phyloP scores from a whole-genome alignment of 92 coral and sea anemone genomes.

The Palythoa heliodiscus region DNA sequence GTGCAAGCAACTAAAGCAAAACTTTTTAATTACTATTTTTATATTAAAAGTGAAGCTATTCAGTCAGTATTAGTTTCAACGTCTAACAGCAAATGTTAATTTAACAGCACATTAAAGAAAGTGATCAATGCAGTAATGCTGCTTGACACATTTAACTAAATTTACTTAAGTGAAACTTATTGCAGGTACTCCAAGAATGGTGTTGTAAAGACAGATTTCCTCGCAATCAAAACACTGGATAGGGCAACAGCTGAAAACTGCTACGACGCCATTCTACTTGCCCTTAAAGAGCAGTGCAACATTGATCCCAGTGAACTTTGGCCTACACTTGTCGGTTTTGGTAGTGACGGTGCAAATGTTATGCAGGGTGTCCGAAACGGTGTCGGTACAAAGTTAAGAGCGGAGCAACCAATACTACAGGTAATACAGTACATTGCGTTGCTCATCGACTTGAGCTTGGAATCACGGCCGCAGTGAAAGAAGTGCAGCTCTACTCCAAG shows the following conservation, averaged over 20 bases:
- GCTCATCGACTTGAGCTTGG: slow-evolving; percentile 26
- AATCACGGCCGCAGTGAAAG: slow-evolving; percentile 9
- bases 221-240: slow-evolving; percentile 1
- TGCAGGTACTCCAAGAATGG: slow-evolving; percentile 3
- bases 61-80: not conserved
- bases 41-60: not conserved
- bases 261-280: not conserved
- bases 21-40: not conserved
- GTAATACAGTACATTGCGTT: slow-evolving; percentile 13
- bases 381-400: not conserved
- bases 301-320: not conserved
- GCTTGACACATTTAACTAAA: not conserved
- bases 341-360: slow-evolving; percentile 7
- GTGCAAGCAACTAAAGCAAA: not conserved
- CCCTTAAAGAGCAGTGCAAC: slow-evolving; percentile 9
- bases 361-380: slow-evolving; percentile 17
- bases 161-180: not conserved
- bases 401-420: not conserved
- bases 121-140: not conserved
- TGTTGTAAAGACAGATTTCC: not conserved
- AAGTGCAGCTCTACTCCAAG: not conserved
- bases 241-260: slow-evolving; percentile 22
- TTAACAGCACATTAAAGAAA: not conserved
- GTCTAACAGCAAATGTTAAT: not conserved
- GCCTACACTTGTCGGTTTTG: slow-evolving; percentile 6